Conservation (phyloP, 2,888 invertebrate genomes). For the Anorthoa munda region DNA sequence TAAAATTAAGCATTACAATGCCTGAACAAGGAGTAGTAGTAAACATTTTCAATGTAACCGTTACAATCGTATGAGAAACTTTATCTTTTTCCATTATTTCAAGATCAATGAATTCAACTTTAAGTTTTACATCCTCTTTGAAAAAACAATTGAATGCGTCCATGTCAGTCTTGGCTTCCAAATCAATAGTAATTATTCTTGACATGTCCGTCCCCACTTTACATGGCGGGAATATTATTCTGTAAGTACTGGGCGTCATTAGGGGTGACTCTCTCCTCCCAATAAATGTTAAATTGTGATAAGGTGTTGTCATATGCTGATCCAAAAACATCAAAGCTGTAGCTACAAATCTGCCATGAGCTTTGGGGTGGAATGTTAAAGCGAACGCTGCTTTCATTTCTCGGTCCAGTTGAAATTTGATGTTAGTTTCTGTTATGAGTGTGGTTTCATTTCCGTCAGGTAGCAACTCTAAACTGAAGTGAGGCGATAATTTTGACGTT, state of each 20-base stretch:
- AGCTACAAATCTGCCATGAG: constrained; percentile 80
- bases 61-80: constrained; percentile 71
- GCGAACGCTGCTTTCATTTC: constrained; percentile 71
- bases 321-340: constrained; percentile 84
- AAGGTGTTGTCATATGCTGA: constrained; percentile 82
- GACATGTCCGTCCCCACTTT: constrained; percentile 72
- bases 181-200: constrained; percentile 74
- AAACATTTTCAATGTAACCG: constrained; percentile 75
- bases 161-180: constrained; percentile 73
- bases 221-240: constrained; percentile 84
- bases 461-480: constrained; percentile 77
- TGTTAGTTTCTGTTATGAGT: constrained; percentile 75
- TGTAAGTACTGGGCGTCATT: constrained; percentile 77
- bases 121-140: constrained; percentile 76
- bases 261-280: constrained; percentile 78
- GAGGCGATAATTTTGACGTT: constrained; percentile 80
- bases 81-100: constrained; percentile 66
- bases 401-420: constrained; percentile 82
- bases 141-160: constrained; percentile 76
- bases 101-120: constrained; percentile 71
- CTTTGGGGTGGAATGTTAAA: constrained; percentile 83
- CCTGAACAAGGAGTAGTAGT: constrained; percentile 71
- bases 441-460: constrained; percentile 69
- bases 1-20: constrained; percentile 75
- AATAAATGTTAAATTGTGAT: constrained; percentile 84